Evolutionary conservation across 1,140 invertebrate genomes (phyloP).

Genomic region (Bombus soroeensis): DNA sequence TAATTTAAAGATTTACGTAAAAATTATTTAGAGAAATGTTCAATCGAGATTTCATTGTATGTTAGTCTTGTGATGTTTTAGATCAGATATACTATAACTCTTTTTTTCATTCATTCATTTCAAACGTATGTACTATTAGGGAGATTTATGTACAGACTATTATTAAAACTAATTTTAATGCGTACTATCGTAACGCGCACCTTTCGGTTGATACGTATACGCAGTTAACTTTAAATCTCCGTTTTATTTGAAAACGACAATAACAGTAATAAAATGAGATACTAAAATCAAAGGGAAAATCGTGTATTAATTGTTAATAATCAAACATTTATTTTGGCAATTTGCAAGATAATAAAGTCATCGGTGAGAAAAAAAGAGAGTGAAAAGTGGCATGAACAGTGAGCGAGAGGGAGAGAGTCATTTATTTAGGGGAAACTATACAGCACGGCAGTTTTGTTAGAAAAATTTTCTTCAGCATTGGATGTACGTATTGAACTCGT

Average conservation of each 20-base stretch:
- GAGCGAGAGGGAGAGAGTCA: constrained; percentile 26
- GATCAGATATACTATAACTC: not conserved
- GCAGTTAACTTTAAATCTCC: not conserved
- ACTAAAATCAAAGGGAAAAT: not conserved
- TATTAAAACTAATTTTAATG: not conserved
- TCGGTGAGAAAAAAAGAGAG: constrained; percentile 66
- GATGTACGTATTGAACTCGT: constrained; percentile 79
- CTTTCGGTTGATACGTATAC: not conserved
- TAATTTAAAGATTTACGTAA: not conserved
- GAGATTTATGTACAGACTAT: not conserved
- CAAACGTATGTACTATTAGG: not conserved
- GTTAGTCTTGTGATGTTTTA: not conserved
- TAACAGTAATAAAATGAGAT: not conserved
- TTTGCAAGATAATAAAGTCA: constrained; percentile 66
- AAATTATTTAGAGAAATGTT: not conserved
- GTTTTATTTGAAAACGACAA: constrained; percentile 4
- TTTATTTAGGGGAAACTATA: constrained; percentile 69
- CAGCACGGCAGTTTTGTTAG: constrained; percentile 73
- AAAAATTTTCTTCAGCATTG: constrained; percentile 74
- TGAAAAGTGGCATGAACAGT: constrained; percentile 69
- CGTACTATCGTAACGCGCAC: not conserved
- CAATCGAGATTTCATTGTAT: constrained; percentile 15
- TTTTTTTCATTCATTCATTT: not conserved
- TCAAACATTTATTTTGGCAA: constrained; percentile 66
- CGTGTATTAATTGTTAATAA: not conserved